Evolutionary conservation across 2,113 vertebrate species (phyloP).

Genomic region (Typhlomys cinereus): DNA sequence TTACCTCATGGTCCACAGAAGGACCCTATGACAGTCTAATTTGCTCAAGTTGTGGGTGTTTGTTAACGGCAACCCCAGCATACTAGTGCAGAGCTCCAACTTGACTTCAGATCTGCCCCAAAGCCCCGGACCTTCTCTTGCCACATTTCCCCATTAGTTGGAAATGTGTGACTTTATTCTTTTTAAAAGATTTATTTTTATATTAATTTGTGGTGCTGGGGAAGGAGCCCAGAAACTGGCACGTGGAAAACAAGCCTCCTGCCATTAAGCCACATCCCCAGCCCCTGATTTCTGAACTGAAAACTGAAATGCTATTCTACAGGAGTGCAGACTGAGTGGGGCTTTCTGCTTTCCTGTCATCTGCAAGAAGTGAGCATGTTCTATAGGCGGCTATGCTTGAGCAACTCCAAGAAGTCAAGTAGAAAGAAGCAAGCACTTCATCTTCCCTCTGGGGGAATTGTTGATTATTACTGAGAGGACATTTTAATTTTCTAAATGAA

Average conservation of each 20-base stretch:
- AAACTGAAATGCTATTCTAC: not conserved
- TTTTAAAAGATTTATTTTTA: too few relatives aligned
- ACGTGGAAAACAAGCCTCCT: not conserved
- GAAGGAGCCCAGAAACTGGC: not conserved
- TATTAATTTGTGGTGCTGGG: not conserved
- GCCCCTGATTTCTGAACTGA: not conserved
- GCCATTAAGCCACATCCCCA: not conserved
- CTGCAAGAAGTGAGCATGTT: slow-evolving; percentile 20
- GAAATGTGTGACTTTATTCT: too few relatives aligned
- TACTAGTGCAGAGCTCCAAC: not conserved
- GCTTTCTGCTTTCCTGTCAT: not conserved
- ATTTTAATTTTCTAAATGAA: slow-evolving; percentile 66
- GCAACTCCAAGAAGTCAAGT: not conserved
- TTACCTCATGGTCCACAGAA: not conserved
- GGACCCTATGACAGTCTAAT: too few relatives aligned
- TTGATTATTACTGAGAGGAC: slow-evolving; percentile 62
- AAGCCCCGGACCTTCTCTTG: not conserved
- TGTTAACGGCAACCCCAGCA: not conserved
- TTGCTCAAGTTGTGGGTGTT: not conserved
- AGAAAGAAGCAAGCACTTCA: slow-evolving; percentile 27
- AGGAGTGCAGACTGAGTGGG: not conserved
- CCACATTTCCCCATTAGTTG: too few relatives aligned
- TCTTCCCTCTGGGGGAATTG: slow-evolving; percentile 49
- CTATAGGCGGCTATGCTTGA: slow-evolving; percentile 48
- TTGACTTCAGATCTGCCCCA: not conserved